phyloP scores from a whole-genome alignment of 2,888 invertebrate genomes.

The Callyntrura sp. region DNA sequence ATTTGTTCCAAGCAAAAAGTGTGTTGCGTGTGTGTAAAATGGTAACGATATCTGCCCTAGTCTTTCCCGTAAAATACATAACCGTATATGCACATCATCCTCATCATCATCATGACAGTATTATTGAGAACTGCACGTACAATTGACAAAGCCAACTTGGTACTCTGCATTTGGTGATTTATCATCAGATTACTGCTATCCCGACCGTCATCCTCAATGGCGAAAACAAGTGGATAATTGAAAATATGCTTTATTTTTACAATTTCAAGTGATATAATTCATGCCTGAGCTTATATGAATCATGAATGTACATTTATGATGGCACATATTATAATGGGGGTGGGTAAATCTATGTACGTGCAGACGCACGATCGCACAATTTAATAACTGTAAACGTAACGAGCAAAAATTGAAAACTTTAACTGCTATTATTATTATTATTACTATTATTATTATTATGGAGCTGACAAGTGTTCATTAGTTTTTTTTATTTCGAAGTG shows the following conservation, averaged over 20 bases:
- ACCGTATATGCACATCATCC: background rate
- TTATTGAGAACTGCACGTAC: background rate
- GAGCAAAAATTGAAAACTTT: constrained; percentile 36
- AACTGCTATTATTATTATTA: background rate
- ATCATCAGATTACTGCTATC: background rate
- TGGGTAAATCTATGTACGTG: too few relatives aligned
- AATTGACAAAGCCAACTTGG: background rate
- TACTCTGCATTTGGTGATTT: background rate
- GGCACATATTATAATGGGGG: too few relatives aligned
- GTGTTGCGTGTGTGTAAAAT: background rate
- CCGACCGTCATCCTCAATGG: background rate
- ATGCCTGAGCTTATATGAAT: background rate
- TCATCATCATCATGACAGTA: background rate
- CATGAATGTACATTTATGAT: too few relatives aligned
- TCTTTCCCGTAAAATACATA: background rate
- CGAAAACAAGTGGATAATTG: constrained; percentile 1
- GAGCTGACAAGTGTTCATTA: constrained; percentile 28
- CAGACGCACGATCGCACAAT: constrained; percentile 2
- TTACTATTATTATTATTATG: constrained; percentile 2
- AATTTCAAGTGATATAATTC: constrained; percentile 4
- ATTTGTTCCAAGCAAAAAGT: constrained; percentile 37
- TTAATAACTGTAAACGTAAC: constrained; percentile 29
- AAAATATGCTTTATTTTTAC: constrained; percentile 1
- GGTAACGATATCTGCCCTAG: background rate
- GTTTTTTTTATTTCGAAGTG: background rate